Conservation (phyloP, 2,797 vertebrate species). For the Poecilia picta region DNA sequence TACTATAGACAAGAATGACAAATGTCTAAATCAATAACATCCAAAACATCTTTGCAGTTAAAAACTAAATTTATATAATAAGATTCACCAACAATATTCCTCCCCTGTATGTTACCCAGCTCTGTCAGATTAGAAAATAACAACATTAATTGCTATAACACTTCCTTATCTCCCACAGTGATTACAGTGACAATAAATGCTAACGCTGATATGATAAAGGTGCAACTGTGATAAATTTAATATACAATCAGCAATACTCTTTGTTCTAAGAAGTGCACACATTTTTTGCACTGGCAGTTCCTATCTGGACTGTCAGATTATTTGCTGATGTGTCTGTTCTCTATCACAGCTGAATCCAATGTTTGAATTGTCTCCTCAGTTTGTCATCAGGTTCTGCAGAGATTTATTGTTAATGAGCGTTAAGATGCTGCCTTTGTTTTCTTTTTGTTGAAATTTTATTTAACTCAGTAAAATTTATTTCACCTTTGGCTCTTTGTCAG, state of each 20-base stretch:
- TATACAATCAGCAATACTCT: constrained; percentile 19
- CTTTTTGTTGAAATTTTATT: neutral
- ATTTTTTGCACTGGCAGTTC: neutral
- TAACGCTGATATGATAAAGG: constrained; percentile 11
- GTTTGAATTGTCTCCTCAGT: neutral
- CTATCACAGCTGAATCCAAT: neutral
- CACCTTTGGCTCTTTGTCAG: neutral
- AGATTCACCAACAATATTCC: neutral
- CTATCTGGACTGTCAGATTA: too few species aligned
- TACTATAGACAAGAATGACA: neutral
- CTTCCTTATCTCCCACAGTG: constrained; percentile 14
- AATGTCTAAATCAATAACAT: neutral
- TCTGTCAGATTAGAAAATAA: neutral
- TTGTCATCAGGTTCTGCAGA: neutral
- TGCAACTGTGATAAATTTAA: constrained; percentile 23
- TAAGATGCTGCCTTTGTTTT: neutral
- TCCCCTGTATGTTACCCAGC: neutral
- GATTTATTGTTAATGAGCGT: neutral
- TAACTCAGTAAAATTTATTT: neutral
- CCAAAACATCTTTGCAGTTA: neutral
- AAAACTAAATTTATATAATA: neutral
- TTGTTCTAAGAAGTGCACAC: neutral
- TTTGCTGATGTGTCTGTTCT: neutral
- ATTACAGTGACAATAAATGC: constrained; percentile 8
- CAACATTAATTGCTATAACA: constrained; percentile 17